Conservation (phyloP, 2,888 invertebrate genomes). For the Drosophila multiciliata region DNA sequence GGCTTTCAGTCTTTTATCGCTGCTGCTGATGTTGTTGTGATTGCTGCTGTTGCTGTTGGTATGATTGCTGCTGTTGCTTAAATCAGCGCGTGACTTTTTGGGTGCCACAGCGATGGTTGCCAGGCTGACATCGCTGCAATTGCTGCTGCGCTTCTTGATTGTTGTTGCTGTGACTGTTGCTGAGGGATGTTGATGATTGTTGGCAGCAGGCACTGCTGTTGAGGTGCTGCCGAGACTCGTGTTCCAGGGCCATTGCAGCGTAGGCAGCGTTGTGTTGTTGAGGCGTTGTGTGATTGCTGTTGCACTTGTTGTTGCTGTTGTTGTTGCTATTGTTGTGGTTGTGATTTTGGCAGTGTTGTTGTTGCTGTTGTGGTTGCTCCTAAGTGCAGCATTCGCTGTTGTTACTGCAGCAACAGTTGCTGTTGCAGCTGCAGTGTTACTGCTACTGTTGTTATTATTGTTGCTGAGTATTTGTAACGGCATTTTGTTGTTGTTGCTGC, state of each 20-base stretch:
- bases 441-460: conserved; percentile 83
- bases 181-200: conserved; percentile 16
- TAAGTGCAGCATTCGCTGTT: conserved; percentile 75
- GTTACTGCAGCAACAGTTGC: conserved; percentile 86
- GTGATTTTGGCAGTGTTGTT: conserved; percentile 63
- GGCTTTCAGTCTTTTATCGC: conserved; percentile 83
- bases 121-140: conserved; percentile 37
- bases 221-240: conserved; percentile 71
- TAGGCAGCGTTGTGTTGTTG: conserved; percentile 66
- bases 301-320: conserved; percentile 62
- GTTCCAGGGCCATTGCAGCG: conserved; percentile 84
- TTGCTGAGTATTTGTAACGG: conserved; percentile 83
- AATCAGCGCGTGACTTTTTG: conserved; percentile 79
- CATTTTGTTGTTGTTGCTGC: conserved; percentile 86
- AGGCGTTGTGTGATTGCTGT: conserved; percentile 41
- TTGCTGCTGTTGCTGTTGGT: conserved; percentile 27
- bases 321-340: conserved; percentile 38
- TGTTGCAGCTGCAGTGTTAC: conserved; percentile 86
- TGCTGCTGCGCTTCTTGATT: conserved; percentile 24
- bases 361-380: conserved; percentile 32
- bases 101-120: conserved; percentile 57
- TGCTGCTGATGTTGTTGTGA: conserved; percentile 35
- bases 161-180: conserved; percentile 23
- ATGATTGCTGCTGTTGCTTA: conserved; percentile 18
- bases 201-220: conserved; percentile 60